phyloP scores from a whole-genome alignment of 2,797 vertebrate genomes.

The Eutrigla gurnardus region DNA sequence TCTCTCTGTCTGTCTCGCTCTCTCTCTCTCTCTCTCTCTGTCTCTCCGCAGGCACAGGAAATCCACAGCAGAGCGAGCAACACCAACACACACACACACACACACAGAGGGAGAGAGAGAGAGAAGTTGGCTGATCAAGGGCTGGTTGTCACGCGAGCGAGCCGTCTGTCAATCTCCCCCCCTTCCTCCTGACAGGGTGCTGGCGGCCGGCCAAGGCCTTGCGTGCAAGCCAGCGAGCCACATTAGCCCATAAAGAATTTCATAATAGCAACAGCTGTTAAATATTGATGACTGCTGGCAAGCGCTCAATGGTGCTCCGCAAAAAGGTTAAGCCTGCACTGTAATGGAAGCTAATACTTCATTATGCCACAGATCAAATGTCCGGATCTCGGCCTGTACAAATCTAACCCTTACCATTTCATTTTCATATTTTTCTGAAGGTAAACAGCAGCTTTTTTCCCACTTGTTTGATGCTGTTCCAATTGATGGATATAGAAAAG shows the following conservation, averaged over 20 bases:
- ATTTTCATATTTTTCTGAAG: constrained; percentile 37
- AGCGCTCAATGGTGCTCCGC: constrained; percentile 85
- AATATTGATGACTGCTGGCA: constrained; percentile 95
- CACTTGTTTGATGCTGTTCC: constrained; percentile 3
- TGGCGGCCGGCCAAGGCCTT: constrained; percentile 91
- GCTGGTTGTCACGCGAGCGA: constrained; percentile 91
- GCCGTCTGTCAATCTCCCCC: constrained; percentile 90
- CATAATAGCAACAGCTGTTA: constrained; percentile 99
- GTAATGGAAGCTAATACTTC: constrained; percentile 93
- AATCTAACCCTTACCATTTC: constrained; percentile 48
- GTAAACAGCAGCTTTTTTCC: constrained; percentile 42
- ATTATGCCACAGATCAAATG: constrained; percentile 90
- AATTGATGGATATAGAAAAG: neutral
- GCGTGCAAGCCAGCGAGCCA: constrained; percentile 93
- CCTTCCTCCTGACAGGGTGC: constrained; percentile 84
- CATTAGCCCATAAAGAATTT: constrained; percentile 95
- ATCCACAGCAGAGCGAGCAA: constrained; percentile 77
- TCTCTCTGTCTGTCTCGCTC: constrained; percentile 35
- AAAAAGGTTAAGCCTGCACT: constrained; percentile 90
- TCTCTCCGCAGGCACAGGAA: constrained; percentile 72
- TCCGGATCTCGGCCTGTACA: constrained; percentile 74
- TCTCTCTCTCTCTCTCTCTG: constrained; percentile 32
- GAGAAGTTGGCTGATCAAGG: constrained; percentile 88
- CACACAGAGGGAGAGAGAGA: constrained; percentile 56
- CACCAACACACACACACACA: constrained; percentile 31